A percentile compares a stretch with the other conserved stretches of the same genome.
Evolutionary conservation across 2,888 invertebrate genomes (phyloP).

Genomic region (Aspidiotus rigidus): DNA sequence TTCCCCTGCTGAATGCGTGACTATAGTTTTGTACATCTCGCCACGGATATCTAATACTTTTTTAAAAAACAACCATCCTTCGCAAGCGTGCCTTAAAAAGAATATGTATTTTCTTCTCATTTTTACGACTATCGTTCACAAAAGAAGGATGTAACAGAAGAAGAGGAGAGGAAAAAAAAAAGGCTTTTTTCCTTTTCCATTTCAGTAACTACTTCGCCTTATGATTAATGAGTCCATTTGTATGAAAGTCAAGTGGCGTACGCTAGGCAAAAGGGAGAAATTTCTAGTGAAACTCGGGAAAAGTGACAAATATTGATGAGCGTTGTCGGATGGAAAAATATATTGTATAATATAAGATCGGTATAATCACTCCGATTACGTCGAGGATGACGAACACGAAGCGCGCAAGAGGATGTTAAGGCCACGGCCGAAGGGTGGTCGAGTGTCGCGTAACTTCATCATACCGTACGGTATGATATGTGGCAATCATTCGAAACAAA

Average conservation of each 20-base stretch:
- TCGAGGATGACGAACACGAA: too few relatives aligned
- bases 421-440: neutral
- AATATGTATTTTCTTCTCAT: too few relatives aligned
- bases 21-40: too few relatives aligned
- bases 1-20: too few relatives aligned
- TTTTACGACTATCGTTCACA: too few relatives aligned
- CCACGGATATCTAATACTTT: too few relatives aligned
- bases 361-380: constrained; percentile 1
- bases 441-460: neutral
- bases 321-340: constrained; percentile 3
- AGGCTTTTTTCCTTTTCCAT: neutral
- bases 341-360: neutral
- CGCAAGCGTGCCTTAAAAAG: too few relatives aligned
- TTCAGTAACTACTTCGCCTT: constrained; percentile 1
- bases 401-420: too few relatives aligned
- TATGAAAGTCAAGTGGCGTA: constrained; percentile 4
- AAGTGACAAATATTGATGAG: constrained; percentile 4
- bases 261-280: neutral
- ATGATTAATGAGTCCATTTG: constrained; percentile 4
- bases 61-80: too few relatives aligned
- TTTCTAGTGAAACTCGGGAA: neutral
- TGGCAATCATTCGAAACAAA: neutral
- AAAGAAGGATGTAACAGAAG: too few relatives aligned
- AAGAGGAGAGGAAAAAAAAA: too few relatives aligned
- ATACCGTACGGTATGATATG: neutral